Base-by-base conservation (phyloP, 2,797 vertebrate species). In the Notamacropus eugenii region DNA sequence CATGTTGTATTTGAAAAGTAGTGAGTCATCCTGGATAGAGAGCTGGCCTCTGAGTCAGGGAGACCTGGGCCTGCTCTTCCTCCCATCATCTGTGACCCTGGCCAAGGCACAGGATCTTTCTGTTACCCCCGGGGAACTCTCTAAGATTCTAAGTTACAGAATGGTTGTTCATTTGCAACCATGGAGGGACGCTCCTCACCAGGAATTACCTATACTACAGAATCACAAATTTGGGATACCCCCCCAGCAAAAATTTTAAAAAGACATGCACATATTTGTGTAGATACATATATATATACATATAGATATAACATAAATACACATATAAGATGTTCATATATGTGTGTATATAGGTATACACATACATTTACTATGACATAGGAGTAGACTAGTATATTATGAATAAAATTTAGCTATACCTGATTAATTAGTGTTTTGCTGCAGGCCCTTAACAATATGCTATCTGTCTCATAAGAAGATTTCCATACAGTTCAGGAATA, bases 371-470 rank as follows among this genome's bases (percentile, higher is more conserved):
- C 9, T 50, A 87, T 87, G 40, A 27, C 40, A 50, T 27, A 24
- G 24, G 40, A 87, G 9, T 50, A 87, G 40, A 46, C 8, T 46
- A 74, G 1, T 14, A 74, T 40, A 19, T 74, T 82, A 40, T 82
- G n/a, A 46, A 40, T n/a, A 82, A 9, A 40, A 82, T 46, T 87
- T 46, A 50, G 22, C 40, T 50, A 10, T 87, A 50, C 74, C 10
- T 34, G n/a, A 24, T 82, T 11, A 29, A 94, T 55, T 56, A 46
- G 90, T 91, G 54, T 59, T 95, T 54, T 55, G 34, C n/a, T 54
- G 55, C 67, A 29, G 82, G 55, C 92, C 87, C 95, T 94, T 12
- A 91, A 94, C 92, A 46, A 62, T 90, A 13, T 31, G 5, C 24
- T 57, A 13, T 5, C 50, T 87, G 50, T 92, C 82, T 91, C 46